Conservation (phyloP, 2,888 invertebrate species). For the Sussaba pulchella region DNA sequence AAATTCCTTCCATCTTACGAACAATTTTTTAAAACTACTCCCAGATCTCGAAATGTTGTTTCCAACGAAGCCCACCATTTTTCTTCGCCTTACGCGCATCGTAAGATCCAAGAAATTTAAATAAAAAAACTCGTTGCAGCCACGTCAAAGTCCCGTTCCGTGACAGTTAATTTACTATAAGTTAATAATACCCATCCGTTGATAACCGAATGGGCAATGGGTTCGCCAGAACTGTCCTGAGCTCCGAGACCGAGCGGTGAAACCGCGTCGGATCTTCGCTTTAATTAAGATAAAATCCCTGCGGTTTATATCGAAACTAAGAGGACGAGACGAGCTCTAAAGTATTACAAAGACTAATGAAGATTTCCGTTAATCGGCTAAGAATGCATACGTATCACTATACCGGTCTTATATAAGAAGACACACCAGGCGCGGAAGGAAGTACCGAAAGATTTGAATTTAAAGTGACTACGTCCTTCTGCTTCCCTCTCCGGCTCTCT, state of each 20-base stretch:
- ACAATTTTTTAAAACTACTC: no score
- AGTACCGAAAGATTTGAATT: slow-evolving; percentile 62
- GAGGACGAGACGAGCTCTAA: slow-evolving; percentile 27
- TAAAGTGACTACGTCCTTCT: slow-evolving; percentile 50
- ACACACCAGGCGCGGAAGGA: slow-evolving; percentile 24
- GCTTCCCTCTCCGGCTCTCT: slow-evolving; percentile 8
- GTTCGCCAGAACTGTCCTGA: slow-evolving; percentile 49
- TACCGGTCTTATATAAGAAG: slow-evolving; percentile 33
- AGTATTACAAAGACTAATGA: slow-evolving; percentile 62
- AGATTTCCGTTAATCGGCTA: slow-evolving; percentile 66
- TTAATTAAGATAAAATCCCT: slow-evolving; percentile 76
- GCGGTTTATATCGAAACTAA: slow-evolving; percentile 25
- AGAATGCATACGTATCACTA: slow-evolving; percentile 40
- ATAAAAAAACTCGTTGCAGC: neutral
- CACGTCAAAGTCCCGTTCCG: neutral
- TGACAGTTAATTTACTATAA: slow-evolving; percentile 45
- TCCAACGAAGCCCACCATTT: no score
- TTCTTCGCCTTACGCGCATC: neutral
- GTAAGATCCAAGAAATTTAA: neutral
- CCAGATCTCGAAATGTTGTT: no score
- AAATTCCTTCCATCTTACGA: no score
- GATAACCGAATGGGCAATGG: slow-evolving; percentile 35
- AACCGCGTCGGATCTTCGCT: slow-evolving; percentile 61
- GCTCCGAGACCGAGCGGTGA: slow-evolving; percentile 43
- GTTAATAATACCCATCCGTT: slow-evolving; percentile 50